Evolutionary conservation across 2,888 invertebrate genomes (phyloP), one percentile per base, ranked within the genome.

Genomic region (Timandra comae): DNA sequence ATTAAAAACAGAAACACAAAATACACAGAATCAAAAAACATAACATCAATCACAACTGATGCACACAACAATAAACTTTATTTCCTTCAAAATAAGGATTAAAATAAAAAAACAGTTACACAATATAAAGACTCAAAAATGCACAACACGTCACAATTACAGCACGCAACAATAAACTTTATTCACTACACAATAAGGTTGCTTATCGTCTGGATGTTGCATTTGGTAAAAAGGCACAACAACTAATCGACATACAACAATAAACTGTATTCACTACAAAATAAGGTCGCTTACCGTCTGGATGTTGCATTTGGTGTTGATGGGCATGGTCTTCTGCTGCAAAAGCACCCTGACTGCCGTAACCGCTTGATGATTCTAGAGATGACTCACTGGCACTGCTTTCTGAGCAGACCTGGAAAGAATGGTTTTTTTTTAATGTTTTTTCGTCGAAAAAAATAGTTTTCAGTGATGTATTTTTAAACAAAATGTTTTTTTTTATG

Each of bases 271-370:
- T 8, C n/a, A n/a, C n/a, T n/a, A n/a, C n/a, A n/a, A n/a, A n/a
- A n/a, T n/a, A 35, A 30, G 12, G 22, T 33, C 12, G 23, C 61
- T 59, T 59, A 88, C 88, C 88, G 43, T 85, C 84, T 1, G 72
- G 58, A 22, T 82, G 82, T 29, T 73, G 76, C 6, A 65, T 52
- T 42, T 72, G 71, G 21, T 75, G 85, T 22, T 76, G 79, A 1
- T 65, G 65, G 0, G 62, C 67, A 25, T 79, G 82, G 33, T 89
- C 89, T 42, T 89, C 89, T 0, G 81, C 81, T 0, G 90, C 90
- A 57, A 91, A 89, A 6, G 91, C 91, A 1, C 91, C 92, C 59
- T 93, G 93, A 56, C 92, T 93, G 26, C 92, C 92, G 56, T 93
- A 93, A 0, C 92, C 92, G 48, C 92, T 92, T 13, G 92, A 92